Base-by-base conservation (phyloP, 2,113 vertebrate genomes). In the Anolis carolinensis region DNA sequence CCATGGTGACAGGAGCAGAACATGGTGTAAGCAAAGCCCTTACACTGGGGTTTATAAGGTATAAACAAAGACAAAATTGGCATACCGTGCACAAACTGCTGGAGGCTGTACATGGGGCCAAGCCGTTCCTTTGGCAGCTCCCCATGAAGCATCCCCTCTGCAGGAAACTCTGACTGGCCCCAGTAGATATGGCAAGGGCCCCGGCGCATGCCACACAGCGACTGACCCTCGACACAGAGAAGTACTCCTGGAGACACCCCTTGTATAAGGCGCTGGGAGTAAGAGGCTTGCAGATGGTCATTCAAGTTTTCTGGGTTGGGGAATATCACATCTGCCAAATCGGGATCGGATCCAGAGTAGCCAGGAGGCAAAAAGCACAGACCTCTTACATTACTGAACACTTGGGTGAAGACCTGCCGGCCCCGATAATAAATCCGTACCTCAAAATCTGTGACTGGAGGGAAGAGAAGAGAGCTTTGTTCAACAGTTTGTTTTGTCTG, bases 381-480 rank as follows among this genome's bases (percentile, higher is more conserved):
- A 48, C 97, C 97, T 20, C 77, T 48, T 0, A 92, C 93, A 78
- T 96, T 97, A 32, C 86, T 83, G 50, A 97, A 92, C 25, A 93
- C 13, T 67, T 95, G 83, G 83, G 96, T 93, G 32, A 90, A 91
- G 67, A 97, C 96, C 82, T 91, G 95, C 81, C 83, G 92, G 20
- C 98, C 98, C 91, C 97, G 95, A 92, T 98, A 98, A 95, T 95
- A 97, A 80, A 95, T 94, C 0, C 85, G 90, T 79, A 98, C 94
- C 82, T 88, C 96, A 30, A 97, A 98, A 1, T 96, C 87, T 20
- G 97, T 98, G 27, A 83, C 97, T 98, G 85, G 30, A 21, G 52
- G 10, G 9, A 14, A 55, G 52, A 55, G 55, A 59, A 14, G 11
- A 59, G 55, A 59, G 55, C 18, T 59, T 16, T 59, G 18, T 59